Conservation (phyloP, 2,113 vertebrate genomes). For the Ibidorhyncha struthersii region DNA sequence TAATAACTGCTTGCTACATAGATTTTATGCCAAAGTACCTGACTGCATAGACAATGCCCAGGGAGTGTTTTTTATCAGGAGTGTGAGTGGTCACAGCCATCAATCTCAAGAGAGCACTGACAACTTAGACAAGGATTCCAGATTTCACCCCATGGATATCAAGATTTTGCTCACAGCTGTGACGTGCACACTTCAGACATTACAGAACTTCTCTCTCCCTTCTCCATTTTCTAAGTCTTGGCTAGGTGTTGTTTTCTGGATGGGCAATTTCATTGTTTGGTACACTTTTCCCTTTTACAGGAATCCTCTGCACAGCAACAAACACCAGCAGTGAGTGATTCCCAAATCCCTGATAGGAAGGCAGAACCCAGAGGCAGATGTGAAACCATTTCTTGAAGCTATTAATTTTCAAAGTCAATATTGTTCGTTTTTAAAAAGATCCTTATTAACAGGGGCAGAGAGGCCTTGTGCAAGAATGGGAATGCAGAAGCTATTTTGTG, state of each 20-base stretch:
- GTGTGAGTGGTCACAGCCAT: not conserved
- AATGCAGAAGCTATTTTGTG: not conserved
- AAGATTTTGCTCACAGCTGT: not conserved
- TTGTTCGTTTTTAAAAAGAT: not conserved
- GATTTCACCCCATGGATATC: not conserved
- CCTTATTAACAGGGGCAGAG: not conserved
- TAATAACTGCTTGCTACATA: conserved; percentile 10
- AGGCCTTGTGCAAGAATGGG: not conserved
- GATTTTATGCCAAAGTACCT: conserved; percentile 22
- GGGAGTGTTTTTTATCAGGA: not conserved
- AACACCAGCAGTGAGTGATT: not conserved
- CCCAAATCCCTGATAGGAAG: not conserved
- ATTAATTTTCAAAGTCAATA: not conserved
- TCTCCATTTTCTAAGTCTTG: not conserved
- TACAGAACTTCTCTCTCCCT: not conserved
- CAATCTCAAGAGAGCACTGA: not conserved
- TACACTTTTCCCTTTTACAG: not conserved
- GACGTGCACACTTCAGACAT: not conserved
- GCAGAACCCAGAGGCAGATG: not conserved
- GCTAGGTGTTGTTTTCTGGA: not conserved
- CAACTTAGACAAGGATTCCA: not conserved
- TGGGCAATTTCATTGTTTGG: not conserved
- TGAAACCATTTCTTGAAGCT: not conserved
- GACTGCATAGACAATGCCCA: not conserved
- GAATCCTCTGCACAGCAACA: not conserved